Base-by-base conservation (phyloP, 2,113 vertebrate genomes). In the Podilymbus podiceps region DNA sequence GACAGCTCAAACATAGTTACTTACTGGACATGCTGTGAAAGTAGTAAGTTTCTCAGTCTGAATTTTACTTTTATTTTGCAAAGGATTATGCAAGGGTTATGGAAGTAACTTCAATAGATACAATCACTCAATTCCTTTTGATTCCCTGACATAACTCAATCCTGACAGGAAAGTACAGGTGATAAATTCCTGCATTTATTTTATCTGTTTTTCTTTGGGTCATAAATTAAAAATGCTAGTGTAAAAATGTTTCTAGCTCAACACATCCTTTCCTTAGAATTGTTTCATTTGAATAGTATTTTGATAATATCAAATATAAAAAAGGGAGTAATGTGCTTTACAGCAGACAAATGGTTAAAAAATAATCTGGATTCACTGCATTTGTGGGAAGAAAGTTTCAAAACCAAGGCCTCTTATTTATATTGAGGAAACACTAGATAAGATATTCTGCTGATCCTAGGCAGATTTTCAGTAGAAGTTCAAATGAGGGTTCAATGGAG, bases 391-490 rank as follows among this genome's bases (percentile, higher is more conserved):
- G 20, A 63, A 83, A 85, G 30, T 64, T 95, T 88, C 49, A 78
- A 46, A 40, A 31, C 9, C 19, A 94, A 47, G n/a, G 6, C 9
- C 66, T 73, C 85, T 81, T 88, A 55, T 44, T 92, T 91, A 85
- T 50, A 50, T 23, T 42, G 67, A 95, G 55, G 50, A 82, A 96
- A 85, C 22, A 42, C 58, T 79, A 30, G 46, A 25, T 58, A 68
- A 73, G 42, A 69, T 55, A 73, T 77, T 93, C 58, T 62, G 38
- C 50, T 93, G 72, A 68, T 56, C 44, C 58, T 35, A 42, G 62
- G 53, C 33, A 62, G 66, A 87, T 88, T 83, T 88, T 74, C 85
- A 93, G 78, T 18, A 88, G 28, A 88, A 90, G 72, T 95, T 95
- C 63, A 94, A 83, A 73, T 35, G 63, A 67, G 90, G 50, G 64